Conservation (phyloP, 2,113 vertebrate genomes). For the Xenopus borealis region DNA sequence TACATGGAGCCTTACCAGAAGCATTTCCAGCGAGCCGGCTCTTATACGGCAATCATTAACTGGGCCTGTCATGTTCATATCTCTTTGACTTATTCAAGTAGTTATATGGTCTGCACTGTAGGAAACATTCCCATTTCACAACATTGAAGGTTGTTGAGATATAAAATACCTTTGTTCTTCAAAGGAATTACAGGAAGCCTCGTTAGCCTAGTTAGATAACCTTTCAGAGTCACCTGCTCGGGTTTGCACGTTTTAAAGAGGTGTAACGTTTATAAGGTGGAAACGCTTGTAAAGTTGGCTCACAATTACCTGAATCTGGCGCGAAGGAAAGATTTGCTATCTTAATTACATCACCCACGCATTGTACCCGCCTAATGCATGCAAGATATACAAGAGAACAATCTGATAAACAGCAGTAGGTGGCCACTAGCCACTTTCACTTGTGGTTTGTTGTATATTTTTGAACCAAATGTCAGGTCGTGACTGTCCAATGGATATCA, state of each 20-base stretch:
- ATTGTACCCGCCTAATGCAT: no score
- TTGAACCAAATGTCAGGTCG: no score
- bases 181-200: slow-evolving; percentile 70
- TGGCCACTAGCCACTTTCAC: no score
- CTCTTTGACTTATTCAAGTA: slow-evolving; percentile 45
- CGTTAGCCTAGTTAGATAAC: slow-evolving; percentile 59
- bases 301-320: no score
- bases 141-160: slow-evolving; percentile 60
- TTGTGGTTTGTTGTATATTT: no score
- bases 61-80: slow-evolving; percentile 52
- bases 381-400: no score
- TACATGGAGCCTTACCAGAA: neutral
- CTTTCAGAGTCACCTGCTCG: slow-evolving; percentile 53
- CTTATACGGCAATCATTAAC: slow-evolving; percentile 31
- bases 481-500: no score
- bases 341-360: no score
- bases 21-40: neutral
- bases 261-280: slow-evolving; percentile 49
- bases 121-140: slow-evolving; percentile 51
- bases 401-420: no score
- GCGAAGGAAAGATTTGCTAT: no score
- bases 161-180: slow-evolving; percentile 67
- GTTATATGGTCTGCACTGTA: slow-evolving; percentile 57
- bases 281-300: slow-evolving; percentile 17
- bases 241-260: slow-evolving; percentile 68